Evolutionary conservation across 2,888 invertebrate genomes (phyloP).

Genomic region (Volucella bombylans): DNA sequence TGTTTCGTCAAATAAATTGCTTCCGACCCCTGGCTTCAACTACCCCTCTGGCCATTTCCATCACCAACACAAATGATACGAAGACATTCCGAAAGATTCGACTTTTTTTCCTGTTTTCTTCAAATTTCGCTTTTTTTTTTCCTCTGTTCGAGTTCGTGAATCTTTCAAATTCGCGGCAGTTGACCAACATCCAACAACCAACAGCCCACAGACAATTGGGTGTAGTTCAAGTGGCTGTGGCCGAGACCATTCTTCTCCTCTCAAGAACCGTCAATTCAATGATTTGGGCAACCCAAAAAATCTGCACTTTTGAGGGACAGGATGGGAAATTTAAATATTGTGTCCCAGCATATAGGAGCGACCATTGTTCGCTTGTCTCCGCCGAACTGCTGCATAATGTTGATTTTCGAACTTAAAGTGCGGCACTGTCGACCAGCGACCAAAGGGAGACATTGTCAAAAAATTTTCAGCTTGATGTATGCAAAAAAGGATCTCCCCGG

Average conservation of each 20-base stretch:
- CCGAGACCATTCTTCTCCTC: not conserved
- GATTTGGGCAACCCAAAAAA: slow-evolving; percentile 80
- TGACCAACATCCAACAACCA: slow-evolving; percentile 29
- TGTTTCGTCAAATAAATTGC: slow-evolving; percentile 73
- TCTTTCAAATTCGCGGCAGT: slow-evolving; percentile 27
- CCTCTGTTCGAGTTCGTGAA: slow-evolving; percentile 18
- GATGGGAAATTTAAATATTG: slow-evolving; percentile 76
- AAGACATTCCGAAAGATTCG: slow-evolving; percentile 43
- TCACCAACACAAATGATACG: slow-evolving; percentile 49
- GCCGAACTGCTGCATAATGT: slow-evolving; percentile 56
- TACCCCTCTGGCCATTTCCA: not conserved
- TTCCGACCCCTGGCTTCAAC: slow-evolving; percentile 9
- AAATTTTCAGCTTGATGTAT: slow-evolving; percentile 61
- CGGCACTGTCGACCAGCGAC: not conserved
- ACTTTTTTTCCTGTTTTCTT: not conserved
- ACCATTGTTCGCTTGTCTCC: slow-evolving; percentile 63
- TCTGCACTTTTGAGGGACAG: slow-evolving; percentile 81
- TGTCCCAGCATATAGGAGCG: slow-evolving; percentile 30
- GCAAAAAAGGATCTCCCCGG: slow-evolving; percentile 70
- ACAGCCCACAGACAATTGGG: slow-evolving; percentile 45
- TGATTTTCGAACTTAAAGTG: slow-evolving; percentile 45
- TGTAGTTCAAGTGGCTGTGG: slow-evolving; percentile 16
- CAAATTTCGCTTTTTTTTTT: not conserved
- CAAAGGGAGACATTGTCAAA: slow-evolving; percentile 59
- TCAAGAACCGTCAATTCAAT: slow-evolving; percentile 76